phyloP scores from a whole-genome alignment of 2,797 vertebrate genomes.

The Trachops cirrhosus region DNA sequence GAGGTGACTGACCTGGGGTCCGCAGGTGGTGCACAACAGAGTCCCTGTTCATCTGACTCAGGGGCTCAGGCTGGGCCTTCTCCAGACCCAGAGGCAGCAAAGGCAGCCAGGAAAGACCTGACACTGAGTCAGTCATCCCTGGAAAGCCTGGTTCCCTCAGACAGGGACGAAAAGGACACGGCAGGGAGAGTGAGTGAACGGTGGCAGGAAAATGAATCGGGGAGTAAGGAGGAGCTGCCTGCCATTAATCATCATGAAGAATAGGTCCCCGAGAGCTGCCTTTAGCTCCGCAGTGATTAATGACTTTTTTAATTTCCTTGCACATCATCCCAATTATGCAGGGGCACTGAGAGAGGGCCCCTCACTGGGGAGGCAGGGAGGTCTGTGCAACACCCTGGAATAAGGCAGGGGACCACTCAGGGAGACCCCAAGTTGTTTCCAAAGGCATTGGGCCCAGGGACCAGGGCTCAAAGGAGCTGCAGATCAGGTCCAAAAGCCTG shows the following conservation, averaged over 20 bases:
- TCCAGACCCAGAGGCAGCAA: not conserved
- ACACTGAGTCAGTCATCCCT: not conserved
- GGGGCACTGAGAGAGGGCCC: conserved; percentile 46
- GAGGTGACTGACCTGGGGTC: not conserved
- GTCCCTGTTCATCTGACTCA: fast-evolving
- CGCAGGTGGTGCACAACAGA: not conserved
- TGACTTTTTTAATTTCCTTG: conserved; percentile 78
- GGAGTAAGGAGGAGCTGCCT: conserved; percentile 56
- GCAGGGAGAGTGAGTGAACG: conserved; percentile 53
- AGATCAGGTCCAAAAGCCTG: not conserved
- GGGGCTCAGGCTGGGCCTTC: fast-evolving
- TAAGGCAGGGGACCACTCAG: not conserved
- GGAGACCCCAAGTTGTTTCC: not conserved
- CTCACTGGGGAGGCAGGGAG: conserved; percentile 6
- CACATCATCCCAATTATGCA: conserved; percentile 74
- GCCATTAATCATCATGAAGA: conserved; percentile 79
- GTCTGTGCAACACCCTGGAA: not conserved
- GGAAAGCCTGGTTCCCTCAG: not conserved
- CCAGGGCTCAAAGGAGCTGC: not conserved
- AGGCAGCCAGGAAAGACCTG: not conserved
- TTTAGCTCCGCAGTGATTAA: conserved; percentile 76
- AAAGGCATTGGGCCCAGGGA: not conserved
- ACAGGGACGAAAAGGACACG: conserved; percentile 39
- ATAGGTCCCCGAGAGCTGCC: conserved; percentile 69
- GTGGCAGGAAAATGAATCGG: conserved; percentile 63